Conservation (phyloP, 2,113 vertebrate genomes). For the Bos indicus region DNA sequence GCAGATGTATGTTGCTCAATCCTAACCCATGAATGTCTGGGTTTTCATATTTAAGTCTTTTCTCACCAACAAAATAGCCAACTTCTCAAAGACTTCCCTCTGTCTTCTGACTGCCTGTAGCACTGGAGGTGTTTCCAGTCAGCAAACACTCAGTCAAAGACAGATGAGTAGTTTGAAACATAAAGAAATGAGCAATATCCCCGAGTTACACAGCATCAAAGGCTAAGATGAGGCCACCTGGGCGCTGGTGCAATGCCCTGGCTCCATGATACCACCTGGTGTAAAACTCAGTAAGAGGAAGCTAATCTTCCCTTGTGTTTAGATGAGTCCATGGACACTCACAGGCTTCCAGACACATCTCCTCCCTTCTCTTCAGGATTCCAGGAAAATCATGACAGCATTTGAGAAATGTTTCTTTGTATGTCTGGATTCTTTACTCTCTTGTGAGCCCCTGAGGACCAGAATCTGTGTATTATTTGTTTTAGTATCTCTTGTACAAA, state of each 20-base stretch:
- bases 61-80: neutral
- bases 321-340: neutral
- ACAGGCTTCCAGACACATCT: neutral
- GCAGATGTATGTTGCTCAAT: neutral
- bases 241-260: neutral
- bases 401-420: neutral
- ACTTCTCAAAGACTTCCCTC: accelerated
- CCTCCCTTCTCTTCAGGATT: neutral
- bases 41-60: neutral
- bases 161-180: accelerated
- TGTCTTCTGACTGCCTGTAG: accelerated
- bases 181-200: neutral
- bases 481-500: neutral
- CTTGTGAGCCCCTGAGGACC: neutral
- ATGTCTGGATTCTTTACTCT: neutral
- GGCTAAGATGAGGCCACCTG: neutral
- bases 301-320: neutral
- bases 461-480: neutral
- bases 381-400: neutral
- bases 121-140: accelerated
- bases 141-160: neutral
- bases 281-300: neutral
- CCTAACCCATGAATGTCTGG: accelerated
- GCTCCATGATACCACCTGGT: neutral
- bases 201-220: neutral